Evolutionary conservation across 1,140 invertebrate species (phyloP), one percentile per base, ranked within the genome.

Genomic region (Lerema accius): DNA sequence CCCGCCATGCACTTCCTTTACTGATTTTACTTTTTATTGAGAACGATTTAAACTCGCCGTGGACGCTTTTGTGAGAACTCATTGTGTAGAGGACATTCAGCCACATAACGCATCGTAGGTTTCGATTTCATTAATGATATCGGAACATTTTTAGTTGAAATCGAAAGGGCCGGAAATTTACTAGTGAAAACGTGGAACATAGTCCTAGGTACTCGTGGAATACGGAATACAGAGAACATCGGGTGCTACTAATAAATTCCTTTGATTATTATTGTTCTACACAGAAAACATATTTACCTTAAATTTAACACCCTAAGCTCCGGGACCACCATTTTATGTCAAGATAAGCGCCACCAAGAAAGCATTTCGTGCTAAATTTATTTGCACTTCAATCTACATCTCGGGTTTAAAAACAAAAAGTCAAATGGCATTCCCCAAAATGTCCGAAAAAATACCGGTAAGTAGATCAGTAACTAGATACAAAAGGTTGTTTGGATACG

Each of bases 91-190:
- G 74, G 84, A 90, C 85, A 86, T 87, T 87, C 83, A 86, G 78
- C 74, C 73, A 75, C 64, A 82, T 73, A 84, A 87, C 83, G 75
- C 78, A 85, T 86, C 82, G 83, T 80, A 86, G 87, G 86, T 90
- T 90, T 90, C 87, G 83, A 90, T 90, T 90, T 90, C 87, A 80
- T 85, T 90, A 82, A 88, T 84, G 85, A 87, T 90, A 90, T 88
- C 85, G 84, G 68, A 80, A 84, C 67, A 73, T 80, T 84, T 81
- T 81, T 78, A 83, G 67, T 78, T 74, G 84, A 88, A 88, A 90
- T 81, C 84, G 86, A 90, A 88, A 90, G 83, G 82, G 79, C 82
- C 69, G 68, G 76, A 73, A 78, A 80, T 73, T 15, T 59, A 19
- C 15, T 35, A 60, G 56, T 59, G 43, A 59, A 59, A 60, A 42